phyloP scores from a whole-genome alignment of 2,797 vertebrate genomes.

The Pangasius macronema region DNA sequence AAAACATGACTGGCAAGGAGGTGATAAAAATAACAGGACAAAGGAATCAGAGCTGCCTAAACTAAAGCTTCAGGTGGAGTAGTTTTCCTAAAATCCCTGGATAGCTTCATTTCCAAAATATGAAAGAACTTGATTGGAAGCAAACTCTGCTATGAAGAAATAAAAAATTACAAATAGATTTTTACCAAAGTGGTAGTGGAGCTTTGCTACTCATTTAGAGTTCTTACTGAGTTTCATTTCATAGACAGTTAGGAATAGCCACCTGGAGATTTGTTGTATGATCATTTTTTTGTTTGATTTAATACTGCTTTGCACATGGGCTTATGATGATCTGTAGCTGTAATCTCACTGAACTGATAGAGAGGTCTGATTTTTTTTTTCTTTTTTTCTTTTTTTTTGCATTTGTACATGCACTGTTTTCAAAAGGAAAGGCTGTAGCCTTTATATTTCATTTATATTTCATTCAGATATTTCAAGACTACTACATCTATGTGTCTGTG shows the following conservation, averaged over 20 bases:
- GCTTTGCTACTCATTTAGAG: not conserved
- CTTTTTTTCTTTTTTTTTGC: too few relatives aligned
- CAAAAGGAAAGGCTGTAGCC: not conserved
- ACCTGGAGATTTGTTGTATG: not conserved
- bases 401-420: not conserved
- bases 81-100: not conserved
- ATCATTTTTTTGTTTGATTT: not conserved
- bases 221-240: not conserved
- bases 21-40: not conserved
- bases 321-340: not conserved
- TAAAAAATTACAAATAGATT: not conserved
- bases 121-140: not conserved
- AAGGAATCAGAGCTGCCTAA: not conserved
- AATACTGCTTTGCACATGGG: not conserved
- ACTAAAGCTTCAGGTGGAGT: not conserved
- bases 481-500: not conserved
- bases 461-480: not conserved
- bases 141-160: not conserved
- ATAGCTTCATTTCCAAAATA: constrained; percentile 1
- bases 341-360: not conserved
- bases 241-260: not conserved
- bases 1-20: not conserved
- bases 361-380: not conserved
- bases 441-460: too few relatives aligned
- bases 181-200: not conserved